A percentile compares a stretch with the other conserved stretches of the same genome.
Conservation (phyloP, 2,888 invertebrate genomes). For the Chymomyza procnemis region DNA sequence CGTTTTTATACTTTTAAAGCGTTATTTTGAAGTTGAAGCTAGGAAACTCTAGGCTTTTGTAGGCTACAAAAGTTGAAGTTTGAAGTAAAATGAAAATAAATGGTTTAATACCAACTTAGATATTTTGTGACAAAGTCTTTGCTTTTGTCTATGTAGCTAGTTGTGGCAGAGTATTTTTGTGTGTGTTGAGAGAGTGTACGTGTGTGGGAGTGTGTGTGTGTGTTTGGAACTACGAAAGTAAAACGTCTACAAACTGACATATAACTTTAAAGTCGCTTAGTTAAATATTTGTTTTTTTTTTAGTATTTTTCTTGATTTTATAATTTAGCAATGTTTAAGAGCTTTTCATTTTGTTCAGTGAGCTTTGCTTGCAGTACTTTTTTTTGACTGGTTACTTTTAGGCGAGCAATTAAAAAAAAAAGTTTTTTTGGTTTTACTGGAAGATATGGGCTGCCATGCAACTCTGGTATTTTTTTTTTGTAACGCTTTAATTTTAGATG, state of each 20-base stretch:
- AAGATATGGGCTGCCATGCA: constrained; percentile 2
- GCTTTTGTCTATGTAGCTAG: constrained; percentile 2
- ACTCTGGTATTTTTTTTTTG: constrained; percentile 14
- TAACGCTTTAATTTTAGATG: neutral
- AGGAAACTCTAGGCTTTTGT: neutral
- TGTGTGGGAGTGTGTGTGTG: constrained; percentile 10
- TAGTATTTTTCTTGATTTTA: constrained; percentile 5
- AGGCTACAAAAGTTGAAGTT: constrained; percentile 61
- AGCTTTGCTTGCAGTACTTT: neutral
- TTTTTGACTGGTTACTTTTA: neutral
- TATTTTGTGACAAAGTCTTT: neutral
- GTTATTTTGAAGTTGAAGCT: constrained; percentile 23
- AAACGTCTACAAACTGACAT: neutral
- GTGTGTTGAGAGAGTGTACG: constrained; percentile 16
- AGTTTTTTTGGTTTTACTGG: constrained; percentile 14
- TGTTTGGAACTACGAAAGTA: neutral
- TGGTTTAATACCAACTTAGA: constrained; percentile 1
- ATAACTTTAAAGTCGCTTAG: constrained; percentile 19
- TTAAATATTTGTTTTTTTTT: constrained; percentile 10
- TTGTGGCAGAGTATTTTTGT: constrained; percentile 9
- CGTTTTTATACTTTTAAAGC: too few species aligned
- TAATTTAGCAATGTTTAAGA: constrained; percentile 7
- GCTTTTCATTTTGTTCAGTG: constrained; percentile 3
- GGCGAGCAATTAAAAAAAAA: neutral
- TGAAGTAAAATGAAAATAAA: constrained; percentile 38